Conservation (phyloP, 2,113 vertebrate species). For the Gadus macrocephalus region DNA sequence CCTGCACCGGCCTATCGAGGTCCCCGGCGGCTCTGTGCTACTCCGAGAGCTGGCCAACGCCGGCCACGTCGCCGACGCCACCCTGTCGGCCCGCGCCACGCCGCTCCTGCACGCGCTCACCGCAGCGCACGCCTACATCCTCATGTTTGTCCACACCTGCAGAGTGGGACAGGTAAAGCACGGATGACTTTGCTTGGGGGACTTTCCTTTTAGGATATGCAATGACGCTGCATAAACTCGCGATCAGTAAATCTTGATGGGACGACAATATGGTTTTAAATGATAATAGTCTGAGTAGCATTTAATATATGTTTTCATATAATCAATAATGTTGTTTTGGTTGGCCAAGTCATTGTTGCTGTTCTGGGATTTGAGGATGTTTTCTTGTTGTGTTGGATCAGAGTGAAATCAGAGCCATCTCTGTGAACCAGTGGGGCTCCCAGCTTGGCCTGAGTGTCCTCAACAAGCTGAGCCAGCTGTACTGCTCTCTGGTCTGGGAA, state of each 20-base stretch:
- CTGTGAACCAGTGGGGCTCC: slow-evolving; percentile 94
- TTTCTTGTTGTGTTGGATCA: slow-evolving; percentile 48
- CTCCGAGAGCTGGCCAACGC: slow-evolving; percentile 88
- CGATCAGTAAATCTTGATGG: too few relatives aligned
- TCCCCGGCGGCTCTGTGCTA: slow-evolving; percentile 90
- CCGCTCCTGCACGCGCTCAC: slow-evolving; percentile 90
- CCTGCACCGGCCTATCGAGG: slow-evolving; percentile 90
- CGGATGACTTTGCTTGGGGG: not conserved
- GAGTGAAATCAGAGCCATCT: slow-evolving; percentile 94
- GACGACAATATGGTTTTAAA: too few relatives aligned
- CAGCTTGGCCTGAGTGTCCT: slow-evolving; percentile 88
- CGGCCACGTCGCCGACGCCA: slow-evolving; percentile 86
- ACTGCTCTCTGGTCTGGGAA: slow-evolving; percentile 94
- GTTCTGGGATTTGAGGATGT: not conserved
- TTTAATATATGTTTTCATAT: too few relatives aligned
- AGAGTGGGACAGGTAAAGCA: slow-evolving; percentile 86
- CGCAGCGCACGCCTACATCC: slow-evolving; percentile 94
- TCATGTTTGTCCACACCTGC: slow-evolving; percentile 97
- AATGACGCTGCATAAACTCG: too few relatives aligned
- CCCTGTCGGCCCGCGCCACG: slow-evolving; percentile 89
- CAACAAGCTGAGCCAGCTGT: slow-evolving; percentile 91
- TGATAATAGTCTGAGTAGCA: too few relatives aligned
- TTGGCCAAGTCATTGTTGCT: not conserved
- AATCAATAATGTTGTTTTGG: not conserved
- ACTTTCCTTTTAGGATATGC: too few relatives aligned